Percentiles rank a stretch among this genome's conserved stretches.
phyloP scores from a whole-genome alignment of 2,113 vertebrate genomes.

The Chiloscyllium plagiosum region DNA sequence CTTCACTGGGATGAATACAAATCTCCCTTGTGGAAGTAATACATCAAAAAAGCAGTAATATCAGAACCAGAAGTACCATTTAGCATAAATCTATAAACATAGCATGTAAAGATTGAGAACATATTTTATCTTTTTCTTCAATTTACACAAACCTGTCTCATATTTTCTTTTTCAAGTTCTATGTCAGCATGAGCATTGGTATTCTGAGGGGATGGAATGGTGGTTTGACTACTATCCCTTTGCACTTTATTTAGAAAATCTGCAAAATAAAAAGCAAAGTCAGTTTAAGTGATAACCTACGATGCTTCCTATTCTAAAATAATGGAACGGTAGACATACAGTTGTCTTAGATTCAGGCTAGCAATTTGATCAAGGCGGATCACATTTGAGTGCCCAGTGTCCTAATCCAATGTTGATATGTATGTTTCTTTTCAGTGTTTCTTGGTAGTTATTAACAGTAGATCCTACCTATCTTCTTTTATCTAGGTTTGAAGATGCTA shows the following conservation, averaged over 20 bases:
- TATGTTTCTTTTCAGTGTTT: neutral
- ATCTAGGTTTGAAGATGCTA: neutral
- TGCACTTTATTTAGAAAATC: conserved; percentile 15
- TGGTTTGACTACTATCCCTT: neutral
- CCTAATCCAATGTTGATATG: neutral
- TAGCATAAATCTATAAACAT: neutral
- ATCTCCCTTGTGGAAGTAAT: neutral
- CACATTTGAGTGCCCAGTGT: neutral
- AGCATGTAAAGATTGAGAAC: neutral
- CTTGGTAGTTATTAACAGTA: neutral
- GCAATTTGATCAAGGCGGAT: neutral
- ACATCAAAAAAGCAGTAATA: neutral
- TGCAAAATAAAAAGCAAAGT: conserved; percentile 10
- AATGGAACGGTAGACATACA: neutral
- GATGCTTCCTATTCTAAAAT: neutral
- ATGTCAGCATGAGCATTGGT: neutral
- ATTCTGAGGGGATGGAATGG: conserved; percentile 5
- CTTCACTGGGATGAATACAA: neutral
- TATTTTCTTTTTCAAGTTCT: conserved; percentile 37
- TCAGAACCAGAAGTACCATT: neutral
- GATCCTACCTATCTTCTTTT: neutral
- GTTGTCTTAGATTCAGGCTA: neutral
- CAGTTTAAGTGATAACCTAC: neutral
- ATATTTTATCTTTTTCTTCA: neutral
- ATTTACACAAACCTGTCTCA: conserved; percentile 34